These are phyloP conservation scores for Drosophila arizonae DNA, from an alignment of 1,140 invertebrate genomes.

Conservation along the genomic window DNA sequence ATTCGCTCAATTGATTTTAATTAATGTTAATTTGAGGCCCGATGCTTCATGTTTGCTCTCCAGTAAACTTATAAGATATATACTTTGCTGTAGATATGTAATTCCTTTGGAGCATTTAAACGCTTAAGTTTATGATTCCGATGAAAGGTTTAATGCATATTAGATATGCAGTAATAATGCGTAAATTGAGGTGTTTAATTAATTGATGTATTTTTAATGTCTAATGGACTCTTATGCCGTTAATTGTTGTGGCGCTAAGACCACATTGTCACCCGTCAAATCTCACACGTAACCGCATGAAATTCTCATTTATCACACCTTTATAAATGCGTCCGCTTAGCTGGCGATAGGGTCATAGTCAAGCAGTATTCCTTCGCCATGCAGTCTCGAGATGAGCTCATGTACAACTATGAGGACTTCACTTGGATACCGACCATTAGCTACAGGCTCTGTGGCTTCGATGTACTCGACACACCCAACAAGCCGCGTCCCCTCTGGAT, in stretches of 20 bases:
- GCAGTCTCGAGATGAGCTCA: slow-evolving; percentile 7
- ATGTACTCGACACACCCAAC: slow-evolving; percentile 14
- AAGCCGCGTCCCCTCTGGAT: background rate
- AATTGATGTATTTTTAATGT: slow-evolving; percentile 2
- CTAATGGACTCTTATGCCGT: background rate
- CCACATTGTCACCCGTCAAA: slow-evolving; percentile 7
- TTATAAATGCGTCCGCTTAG: slow-evolving; percentile 33
- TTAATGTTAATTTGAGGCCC: slow-evolving; percentile 56
- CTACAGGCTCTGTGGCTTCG: slow-evolving; percentile 38
- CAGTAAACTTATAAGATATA: background rate
- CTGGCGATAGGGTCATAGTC: background rate
- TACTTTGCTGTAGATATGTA: background rate
- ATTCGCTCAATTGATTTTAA: slow-evolving; percentile 62
- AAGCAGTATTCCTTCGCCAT: slow-evolving; percentile 26
- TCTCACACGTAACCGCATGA: slow-evolving; percentile 35
- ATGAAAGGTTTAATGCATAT: background rate
- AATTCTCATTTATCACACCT: slow-evolving; percentile 11
- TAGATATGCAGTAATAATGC: background rate
- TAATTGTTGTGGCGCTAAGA: background rate
- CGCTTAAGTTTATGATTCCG: too few relatives aligned
- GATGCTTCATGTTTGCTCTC: slow-evolving; percentile 8
- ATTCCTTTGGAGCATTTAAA: too few relatives aligned
- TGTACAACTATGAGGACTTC: slow-evolving; percentile 49
- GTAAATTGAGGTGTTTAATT: background rate
- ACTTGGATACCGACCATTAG: slow-evolving; percentile 18